Evolutionary conservation across 2,888 invertebrate genomes (phyloP), one percentile per base, ranked within the genome.

Genomic region (Scaeva pyrastri): DNA sequence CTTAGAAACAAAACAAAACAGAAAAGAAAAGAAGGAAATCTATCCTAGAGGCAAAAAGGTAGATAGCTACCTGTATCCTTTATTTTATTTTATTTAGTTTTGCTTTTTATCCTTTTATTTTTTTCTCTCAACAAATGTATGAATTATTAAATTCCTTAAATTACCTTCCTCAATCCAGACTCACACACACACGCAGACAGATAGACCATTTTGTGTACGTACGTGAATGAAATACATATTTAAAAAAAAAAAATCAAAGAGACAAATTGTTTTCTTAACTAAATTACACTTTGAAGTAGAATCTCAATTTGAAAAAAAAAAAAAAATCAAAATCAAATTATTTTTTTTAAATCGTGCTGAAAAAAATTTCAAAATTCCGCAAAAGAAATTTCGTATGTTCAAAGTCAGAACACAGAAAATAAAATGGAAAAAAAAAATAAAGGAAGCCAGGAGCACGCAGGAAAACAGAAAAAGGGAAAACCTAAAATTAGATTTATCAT

Each of bases 251-350:
- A 71, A 26, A 26, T 52, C 45, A 21, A 23, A 11, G 19, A 62
- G 78, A 72, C 62, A 72, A 78, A 71, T 72, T 64, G 43, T 72
- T 78, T 72, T 71, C 26, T 58, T 68, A 68, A 76, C 48, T 58
- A 58, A 66, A 45, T 66, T 68, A 68, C 68, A 64, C 45, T 64
- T 31, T 19, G n/a, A 16, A 45, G 23, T 26, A 45, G 45, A n/a
- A n/a, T n/a, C n/a, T n/a, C n/a, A n/a, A n/a, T n/a, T 64, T 64
- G 26, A 11, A 5, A 16, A 45, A 43, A 45, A 31, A 16, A 7
- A 10, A 26, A 31, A 43, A 45, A 31, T 14, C n/a, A n/a, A 64
- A 64, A 64, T 64, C 16, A 64, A 64, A 45, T 48, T 64, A 48
- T 45, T 45, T 64, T 64, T n/a, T 23, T 62, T 23, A 62, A 62